Evolutionary conservation across 2,888 invertebrate genomes (phyloP), one percentile per base, ranked within the genome.

Genomic region (Zaprionus bogoriensis): DNA sequence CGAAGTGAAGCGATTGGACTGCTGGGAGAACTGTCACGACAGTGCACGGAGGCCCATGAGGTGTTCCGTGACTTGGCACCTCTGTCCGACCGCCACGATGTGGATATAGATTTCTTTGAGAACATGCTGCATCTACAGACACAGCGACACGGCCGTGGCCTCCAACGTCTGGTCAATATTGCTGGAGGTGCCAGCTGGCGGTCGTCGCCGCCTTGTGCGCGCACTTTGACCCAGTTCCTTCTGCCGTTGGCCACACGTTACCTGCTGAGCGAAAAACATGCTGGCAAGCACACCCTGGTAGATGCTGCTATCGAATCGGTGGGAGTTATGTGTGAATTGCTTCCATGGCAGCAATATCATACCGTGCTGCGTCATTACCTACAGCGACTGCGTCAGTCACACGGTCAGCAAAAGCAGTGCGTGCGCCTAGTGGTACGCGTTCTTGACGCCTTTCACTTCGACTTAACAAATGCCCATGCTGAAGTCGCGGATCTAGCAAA

Each of bases 51-150:
- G 0, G 92, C 93, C 0, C 95, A 96, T 89, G 93, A 94, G 2
- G 93, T 96, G 0, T 90, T 97, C 1, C 92, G 92, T 14, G 96
- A 97, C 91, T 91, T 96, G 54, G 92, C 93, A n/a, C 91, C 92
- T 28, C 91, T 96, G 27, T 92, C 94, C 0, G 95, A 95, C 84
- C 55, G 62, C 1, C 74, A 81, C 93, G 97, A 99, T 89, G 89
- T 92, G 6, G 98, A 99, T 90, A 95, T 96, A 0, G 98, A 99
- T 90, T 98, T 99, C 92, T 99, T 98, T 89, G 96, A 97, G 86
- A 99, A 98, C 89, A 94, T 98, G 86, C 94, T 94, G 22, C 98
- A 99, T 91, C 90, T 97, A 42, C 96, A 99, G 92, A 91, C 95
- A 55, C 97, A 98, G 89, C 93, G 98, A 63, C 95, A 96, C 86